Base-by-base conservation (phyloP, 2,888 invertebrate species). In the Agonopterix alstromeriana region DNA sequence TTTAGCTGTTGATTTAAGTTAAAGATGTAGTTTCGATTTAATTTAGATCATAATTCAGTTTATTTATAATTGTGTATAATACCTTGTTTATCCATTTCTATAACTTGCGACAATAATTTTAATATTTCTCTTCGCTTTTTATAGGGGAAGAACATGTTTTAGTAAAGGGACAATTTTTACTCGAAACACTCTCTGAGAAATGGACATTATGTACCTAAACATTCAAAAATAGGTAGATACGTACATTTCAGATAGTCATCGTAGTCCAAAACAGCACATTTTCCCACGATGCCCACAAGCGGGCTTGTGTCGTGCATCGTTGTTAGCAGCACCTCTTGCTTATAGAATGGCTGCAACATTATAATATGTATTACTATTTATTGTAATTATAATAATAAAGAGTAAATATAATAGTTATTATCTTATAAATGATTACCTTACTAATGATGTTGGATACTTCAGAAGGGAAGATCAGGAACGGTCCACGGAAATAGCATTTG, bases 241-340 rank as follows among this genome's bases (percentile, higher is more conserved):
- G 92, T 89, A 93, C 96, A 93, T 67, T 94, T 94, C 52, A 95
- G 93, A 75, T 96, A 99, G 66, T 98, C 98, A 54, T 94, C 94
- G 69, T 95, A 94, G 70, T 97, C 96, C 48, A 99, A 87, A 7
- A 99, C 97, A 0, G 94, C 90, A 77, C 99, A 99, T 59, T 95
- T 95, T 10, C 97, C 97, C 54, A 97, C 94, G 56, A 99, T 95
- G 58, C 95, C 96, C 61, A 96, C 94, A 35, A 98, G 91, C 3
- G 97, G 96, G 77, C 96, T 96, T 0, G 96, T 95, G 68, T 97
- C 97, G 72, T 98, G 98, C 55, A 96, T 93, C 0, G 96, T 95
- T 35, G 97, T 97, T 36, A 97, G 88, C 65, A 98, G 92, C 52
- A 98, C 93, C 84, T 99, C 99, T 84, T 97, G 97, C 63, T 96